Percentiles rank a stretch among this genome's conserved stretches.
phyloP scores from a whole-genome alignment of 2,797 vertebrate genomes.

The Paramormyrops hopkinsi region DNA sequence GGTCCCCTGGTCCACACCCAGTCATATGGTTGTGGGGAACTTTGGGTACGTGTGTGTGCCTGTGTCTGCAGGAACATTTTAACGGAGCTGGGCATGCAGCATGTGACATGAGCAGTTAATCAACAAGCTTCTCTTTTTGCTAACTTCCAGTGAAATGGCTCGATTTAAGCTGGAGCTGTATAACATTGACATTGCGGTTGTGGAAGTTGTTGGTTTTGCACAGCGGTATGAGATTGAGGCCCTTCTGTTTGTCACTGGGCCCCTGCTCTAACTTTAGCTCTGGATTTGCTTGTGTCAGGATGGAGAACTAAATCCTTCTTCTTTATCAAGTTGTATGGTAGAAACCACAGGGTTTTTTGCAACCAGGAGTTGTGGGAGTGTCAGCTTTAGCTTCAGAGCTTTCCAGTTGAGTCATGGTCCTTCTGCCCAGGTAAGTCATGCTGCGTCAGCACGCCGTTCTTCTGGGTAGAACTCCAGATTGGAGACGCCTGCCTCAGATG shows the following conservation, averaged over 20 bases:
- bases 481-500: background rate
- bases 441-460: background rate
- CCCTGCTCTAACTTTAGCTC: background rate
- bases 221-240: background rate
- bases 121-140: background rate
- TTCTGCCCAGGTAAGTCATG: conserved; percentile 42
- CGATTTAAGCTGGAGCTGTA: background rate
- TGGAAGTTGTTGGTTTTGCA: background rate
- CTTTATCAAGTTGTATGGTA: conserved; percentile 51
- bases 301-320: background rate
- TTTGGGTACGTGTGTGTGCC: conserved; percentile 48
- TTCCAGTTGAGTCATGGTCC: conserved; percentile 60
- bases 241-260: background rate
- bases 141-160: background rate
- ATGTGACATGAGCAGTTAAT: background rate
- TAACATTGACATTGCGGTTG: background rate
- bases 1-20: conserved; percentile 25
- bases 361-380: conserved; percentile 37
- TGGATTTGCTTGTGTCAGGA: background rate
- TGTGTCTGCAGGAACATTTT: background rate
- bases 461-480: background rate
- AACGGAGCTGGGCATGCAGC: background rate
- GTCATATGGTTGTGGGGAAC: conserved; percentile 55
- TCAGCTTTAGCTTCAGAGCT: conserved; percentile 54
- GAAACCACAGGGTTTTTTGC: conserved; percentile 51